Evolutionary conservation across 2,888 invertebrate genomes (phyloP).

Genomic region (Mylabris sibirica): DNA sequence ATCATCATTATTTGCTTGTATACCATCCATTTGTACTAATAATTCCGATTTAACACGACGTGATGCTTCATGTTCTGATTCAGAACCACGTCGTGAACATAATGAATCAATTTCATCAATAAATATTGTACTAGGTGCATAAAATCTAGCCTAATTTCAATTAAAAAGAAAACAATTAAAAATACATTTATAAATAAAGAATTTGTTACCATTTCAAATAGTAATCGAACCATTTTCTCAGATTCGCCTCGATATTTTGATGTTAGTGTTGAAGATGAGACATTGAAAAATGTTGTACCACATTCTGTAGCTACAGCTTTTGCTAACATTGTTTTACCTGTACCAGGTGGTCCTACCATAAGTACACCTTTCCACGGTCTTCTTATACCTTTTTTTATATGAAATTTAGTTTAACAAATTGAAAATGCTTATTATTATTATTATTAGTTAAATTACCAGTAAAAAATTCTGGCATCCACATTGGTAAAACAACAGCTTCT

Average conservation of each 20-base stretch:
- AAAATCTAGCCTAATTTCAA: slow-evolving; percentile 83
- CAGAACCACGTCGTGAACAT: slow-evolving; percentile 93
- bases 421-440: too few species aligned
- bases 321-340: slow-evolving; percentile 96
- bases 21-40: slow-evolving; percentile 98
- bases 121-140: slow-evolving; percentile 98
- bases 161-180: slow-evolving; percentile 16
- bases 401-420: too few species aligned
- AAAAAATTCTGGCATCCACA: slow-evolving; percentile 98
- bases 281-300: slow-evolving; percentile 96
- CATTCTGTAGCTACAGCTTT: slow-evolving; percentile 99
- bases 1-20: slow-evolving; percentile 74
- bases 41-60: slow-evolving; percentile 96
- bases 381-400: slow-evolving; percentile 74
- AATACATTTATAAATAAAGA: slow-evolving; percentile 6
- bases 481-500: slow-evolving; percentile 96
- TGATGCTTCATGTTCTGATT: slow-evolving; percentile 97
- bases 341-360: slow-evolving; percentile 93
- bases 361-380: slow-evolving; percentile 96
- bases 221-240: slow-evolving; percentile 93
- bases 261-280: slow-evolving; percentile 96
- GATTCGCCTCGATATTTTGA: slow-evolving; percentile 99
- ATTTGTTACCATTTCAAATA: slow-evolving; percentile 94
- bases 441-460: slow-evolving; percentile 67
- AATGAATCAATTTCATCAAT: slow-evolving; percentile 99